phyloP scores from a whole-genome alignment of 2,113 vertebrate genomes.

The Hippocampus abdominalis region DNA sequence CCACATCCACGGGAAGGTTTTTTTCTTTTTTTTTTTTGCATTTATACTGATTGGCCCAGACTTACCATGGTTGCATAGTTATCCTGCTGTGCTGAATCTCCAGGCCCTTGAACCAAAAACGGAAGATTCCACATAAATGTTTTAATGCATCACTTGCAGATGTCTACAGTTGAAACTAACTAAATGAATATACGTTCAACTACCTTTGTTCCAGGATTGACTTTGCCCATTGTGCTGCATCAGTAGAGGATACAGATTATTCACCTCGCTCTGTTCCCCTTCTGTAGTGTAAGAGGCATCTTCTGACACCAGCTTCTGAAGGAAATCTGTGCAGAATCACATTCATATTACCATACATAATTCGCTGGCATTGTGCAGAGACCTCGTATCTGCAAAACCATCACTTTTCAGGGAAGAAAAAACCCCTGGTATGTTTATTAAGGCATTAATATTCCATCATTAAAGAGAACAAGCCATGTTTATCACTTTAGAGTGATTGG shows the following conservation, averaged over 20 bases:
- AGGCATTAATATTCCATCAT: too few species aligned
- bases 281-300: constrained; percentile 35
- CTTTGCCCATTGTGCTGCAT: constrained; percentile 53
- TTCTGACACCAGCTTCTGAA: constrained; percentile 70
- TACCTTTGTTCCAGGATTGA: constrained; percentile 60
- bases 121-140: background rate
- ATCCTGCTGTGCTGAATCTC: constrained; percentile 59
- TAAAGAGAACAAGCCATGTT: too few species aligned
- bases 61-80: constrained; percentile 68
- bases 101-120: constrained; percentile 47
- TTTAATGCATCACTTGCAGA: background rate
- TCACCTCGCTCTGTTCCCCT: constrained; percentile 59
- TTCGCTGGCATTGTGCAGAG: too few species aligned
- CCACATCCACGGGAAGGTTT: background rate
- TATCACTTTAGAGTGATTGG: too few species aligned
- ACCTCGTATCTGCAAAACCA: too few species aligned
- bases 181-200: background rate
- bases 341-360: background rate
- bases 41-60: background rate
- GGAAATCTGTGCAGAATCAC: constrained; percentile 57
- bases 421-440: too few species aligned
- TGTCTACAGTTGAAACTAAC: background rate
- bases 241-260: constrained; percentile 61
- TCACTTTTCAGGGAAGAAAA: too few species aligned
- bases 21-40: background rate